A percentile compares a stretch with the other conserved stretches of the same genome.
Evolutionary conservation across 1,140 invertebrate genomes (phyloP).

Genomic region (Melitaea cinxia): DNA sequence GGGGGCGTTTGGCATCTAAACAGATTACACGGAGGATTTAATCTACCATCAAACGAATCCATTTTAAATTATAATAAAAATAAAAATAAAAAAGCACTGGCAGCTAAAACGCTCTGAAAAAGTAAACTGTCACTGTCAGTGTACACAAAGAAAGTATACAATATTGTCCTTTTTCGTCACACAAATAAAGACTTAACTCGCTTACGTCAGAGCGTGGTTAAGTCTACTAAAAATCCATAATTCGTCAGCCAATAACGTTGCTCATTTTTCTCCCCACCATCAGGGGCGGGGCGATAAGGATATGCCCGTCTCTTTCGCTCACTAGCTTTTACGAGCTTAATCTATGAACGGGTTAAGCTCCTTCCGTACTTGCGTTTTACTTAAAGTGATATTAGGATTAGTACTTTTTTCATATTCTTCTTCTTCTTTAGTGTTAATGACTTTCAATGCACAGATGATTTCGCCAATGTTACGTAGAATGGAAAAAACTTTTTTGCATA

Average conservation of each 20-base stretch:
- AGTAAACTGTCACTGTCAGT: constrained; percentile 60
- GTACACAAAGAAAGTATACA: constrained; percentile 33
- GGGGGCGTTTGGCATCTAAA: constrained; percentile 57
- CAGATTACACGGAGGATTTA: constrained; percentile 47
- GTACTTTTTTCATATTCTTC: no score
- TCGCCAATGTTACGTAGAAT: no score
- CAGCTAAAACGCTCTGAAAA: constrained; percentile 50
- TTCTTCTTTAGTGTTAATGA: no score
- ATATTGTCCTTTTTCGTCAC: constrained; percentile 24
- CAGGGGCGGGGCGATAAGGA: constrained; percentile 58
- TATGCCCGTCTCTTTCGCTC: constrained; percentile 61
- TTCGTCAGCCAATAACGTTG: constrained; percentile 65
- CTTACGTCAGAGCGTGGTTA: constrained; percentile 44
- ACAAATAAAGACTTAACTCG: constrained; percentile 42
- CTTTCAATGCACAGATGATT: no score
- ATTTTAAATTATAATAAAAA: constrained; percentile 32
- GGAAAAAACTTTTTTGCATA: no score
- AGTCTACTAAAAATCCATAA: constrained; percentile 75
- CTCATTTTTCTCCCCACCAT: constrained; percentile 60
- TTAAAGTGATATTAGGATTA: no score
- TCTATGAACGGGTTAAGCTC: constrained; percentile 35
- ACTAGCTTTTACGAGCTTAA: constrained; percentile 54
- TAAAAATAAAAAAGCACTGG: constrained; percentile 42
- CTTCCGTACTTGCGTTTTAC: constrained; percentile 41
- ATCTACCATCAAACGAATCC: constrained; percentile 48